Evolutionary conservation across 2,113 vertebrate genomes (phyloP).

Genomic region (Salminus brasiliensis): DNA sequence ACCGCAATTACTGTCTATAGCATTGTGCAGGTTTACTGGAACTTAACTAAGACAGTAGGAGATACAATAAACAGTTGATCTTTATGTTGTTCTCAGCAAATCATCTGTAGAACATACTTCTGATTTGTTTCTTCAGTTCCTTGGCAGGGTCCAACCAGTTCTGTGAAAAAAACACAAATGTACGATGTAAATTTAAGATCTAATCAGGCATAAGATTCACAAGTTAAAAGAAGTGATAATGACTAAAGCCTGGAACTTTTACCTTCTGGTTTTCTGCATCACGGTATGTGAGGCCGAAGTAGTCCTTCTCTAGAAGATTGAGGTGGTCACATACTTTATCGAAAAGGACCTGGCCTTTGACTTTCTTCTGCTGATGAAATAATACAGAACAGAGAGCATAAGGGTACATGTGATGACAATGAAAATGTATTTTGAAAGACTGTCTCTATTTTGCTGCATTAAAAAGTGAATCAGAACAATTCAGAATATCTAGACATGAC

Average conservation of each 20-base stretch:
- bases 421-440: background rate
- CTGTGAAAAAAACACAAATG: slow-evolving; percentile 75
- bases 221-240: background rate
- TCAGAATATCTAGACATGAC: no score
- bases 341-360: slow-evolving; percentile 88
- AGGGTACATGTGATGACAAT: background rate
- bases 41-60: background rate
- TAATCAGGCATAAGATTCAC: background rate
- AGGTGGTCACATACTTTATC: slow-evolving; percentile 96
- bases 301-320: slow-evolving; percentile 96
- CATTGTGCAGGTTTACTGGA: background rate
- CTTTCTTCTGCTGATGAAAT: slow-evolving; percentile 82
- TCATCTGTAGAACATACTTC: slow-evolving; percentile 75
- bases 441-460: background rate
- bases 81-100: no score
- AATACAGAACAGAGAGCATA: background rate
- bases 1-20: background rate
- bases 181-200: background rate
- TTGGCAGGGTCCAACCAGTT: slow-evolving; percentile 96
- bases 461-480: no score
- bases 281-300: slow-evolving; percentile 90
- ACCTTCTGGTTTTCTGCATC: slow-evolving; percentile 97
- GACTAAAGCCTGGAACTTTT: no score
- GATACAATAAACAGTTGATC: no score
- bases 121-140: slow-evolving; percentile 96